phyloP scores from a whole-genome alignment of 2,888 invertebrate species.

The Ctenicera cuprea region DNA sequence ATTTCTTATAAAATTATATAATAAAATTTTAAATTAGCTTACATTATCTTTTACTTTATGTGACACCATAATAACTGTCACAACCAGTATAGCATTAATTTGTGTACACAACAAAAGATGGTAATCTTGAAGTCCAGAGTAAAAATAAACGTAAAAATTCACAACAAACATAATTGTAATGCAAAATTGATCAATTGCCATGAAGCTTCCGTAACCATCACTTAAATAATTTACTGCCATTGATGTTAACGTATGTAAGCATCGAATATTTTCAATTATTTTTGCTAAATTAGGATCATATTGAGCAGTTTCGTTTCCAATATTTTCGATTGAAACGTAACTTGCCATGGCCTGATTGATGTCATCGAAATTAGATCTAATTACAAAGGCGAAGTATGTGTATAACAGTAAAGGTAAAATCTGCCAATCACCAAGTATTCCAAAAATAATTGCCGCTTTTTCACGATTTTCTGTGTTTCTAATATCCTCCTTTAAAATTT shows the following conservation, averaged over 20 bases:
- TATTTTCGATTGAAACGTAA: conserved; percentile 45
- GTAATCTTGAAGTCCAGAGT: conserved; percentile 15
- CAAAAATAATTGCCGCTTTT: conserved; percentile 54
- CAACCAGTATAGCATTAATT: conserved; percentile 53
- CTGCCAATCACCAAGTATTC: conserved; percentile 59
- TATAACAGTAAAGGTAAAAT: conserved; percentile 58
- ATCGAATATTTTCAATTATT: conserved; percentile 53
- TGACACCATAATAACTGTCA: conserved; percentile 55
- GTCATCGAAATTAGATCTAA: conserved; percentile 53
- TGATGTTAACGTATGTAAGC: conserved; percentile 57
- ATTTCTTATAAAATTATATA: not conserved
- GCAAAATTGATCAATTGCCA: conserved; percentile 60
- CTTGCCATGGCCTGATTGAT: conserved; percentile 53
- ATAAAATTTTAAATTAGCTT: conserved; percentile 14
- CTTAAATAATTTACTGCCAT: conserved; percentile 57
- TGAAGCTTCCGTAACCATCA: conserved; percentile 59
- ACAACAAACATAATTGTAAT: conserved; percentile 57
- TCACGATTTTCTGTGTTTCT: not conserved
- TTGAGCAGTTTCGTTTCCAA: conserved; percentile 39
- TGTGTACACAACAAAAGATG: conserved; percentile 55
- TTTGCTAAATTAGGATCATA: conserved; percentile 47
- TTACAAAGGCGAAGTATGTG: conserved; percentile 56
- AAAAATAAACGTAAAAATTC: conserved; percentile 56
- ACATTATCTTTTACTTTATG: conserved; percentile 56
- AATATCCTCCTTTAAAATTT: not conserved